Evolutionary conservation across 2,888 invertebrate genomes (phyloP), one percentile per base, ranked within the genome.

Genomic region (Patella ulyssiponensis): DNA sequence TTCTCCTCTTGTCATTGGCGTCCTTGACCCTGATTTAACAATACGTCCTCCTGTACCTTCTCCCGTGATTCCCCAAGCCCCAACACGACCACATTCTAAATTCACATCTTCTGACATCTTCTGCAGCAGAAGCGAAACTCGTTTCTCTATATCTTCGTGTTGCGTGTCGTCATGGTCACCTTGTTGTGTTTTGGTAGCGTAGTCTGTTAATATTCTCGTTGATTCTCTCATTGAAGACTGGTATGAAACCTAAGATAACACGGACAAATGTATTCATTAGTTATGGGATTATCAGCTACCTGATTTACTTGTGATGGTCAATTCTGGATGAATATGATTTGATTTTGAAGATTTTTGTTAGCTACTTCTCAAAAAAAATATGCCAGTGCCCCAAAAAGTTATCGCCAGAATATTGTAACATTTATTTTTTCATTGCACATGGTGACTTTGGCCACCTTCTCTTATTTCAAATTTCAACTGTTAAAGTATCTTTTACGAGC

Each of bases 11-110:
- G 83, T 77, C 20, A 86, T 72, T 53, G 87, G 84, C 33, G 77
- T 74, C 17, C 80, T 84, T 20, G 83, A 84, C 20, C 84, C 83
- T 7, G 82, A 76, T 52, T 79, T 76, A 27, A 89, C 77, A 1
- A 89, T 82, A 69, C 80, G 81, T 14, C 79, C 88, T 14, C 88
- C 88, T 11, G 87, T 87, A 11, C 87, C 89, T 75, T 88, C 81
- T 70, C 89, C 89, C 33, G 89, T 84, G 14, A 90, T 85, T 4
- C 89, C 90, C 88, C 89, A 90, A 51, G 88, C 88, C 20, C 90
- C 90, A n/a, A 89, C 79, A 27, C 90, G 79, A 73, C 83, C 79
- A 79, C 90, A 87, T 79, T 90, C 90, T 0, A 82, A 77, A 11
- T 84, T 84, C 72, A 88, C 79, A 69, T 87, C 87, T 7, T 78